These are phyloP conservation scores for Coremacera marginata DNA, from an alignment of 2,888 invertebrate genomes.

Conservation along the genomic window DNA sequence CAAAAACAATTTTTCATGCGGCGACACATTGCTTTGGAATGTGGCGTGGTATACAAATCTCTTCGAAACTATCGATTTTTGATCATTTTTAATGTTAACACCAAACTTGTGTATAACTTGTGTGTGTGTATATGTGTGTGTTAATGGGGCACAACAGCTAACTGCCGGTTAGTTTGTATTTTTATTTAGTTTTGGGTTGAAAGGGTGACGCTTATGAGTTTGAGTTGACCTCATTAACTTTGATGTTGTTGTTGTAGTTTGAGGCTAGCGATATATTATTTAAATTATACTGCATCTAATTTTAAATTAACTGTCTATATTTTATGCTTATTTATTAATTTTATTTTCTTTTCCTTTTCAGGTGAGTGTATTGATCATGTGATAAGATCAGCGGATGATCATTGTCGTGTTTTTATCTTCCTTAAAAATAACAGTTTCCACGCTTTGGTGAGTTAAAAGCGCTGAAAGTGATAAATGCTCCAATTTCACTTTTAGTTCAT, in stretches of 20 bases:
- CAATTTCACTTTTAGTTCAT: neutral
- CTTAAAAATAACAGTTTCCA: no score
- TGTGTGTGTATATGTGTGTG: neutral
- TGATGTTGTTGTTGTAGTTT: neutral
- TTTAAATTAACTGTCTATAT: neutral
- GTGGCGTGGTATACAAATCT: neutral
- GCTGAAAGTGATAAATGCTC: neutral
- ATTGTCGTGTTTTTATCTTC: neutral
- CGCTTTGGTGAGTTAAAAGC: neutral
- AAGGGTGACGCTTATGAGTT: neutral
- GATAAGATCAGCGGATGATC: neutral
- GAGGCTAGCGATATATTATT: neutral
- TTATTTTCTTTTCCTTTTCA: neutral
- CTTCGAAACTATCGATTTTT: neutral
- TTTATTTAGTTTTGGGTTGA: neutral
- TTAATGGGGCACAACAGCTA: neutral
- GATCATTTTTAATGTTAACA: slow-evolving; percentile 5
- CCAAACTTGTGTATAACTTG: neutral
- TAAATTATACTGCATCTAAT: neutral
- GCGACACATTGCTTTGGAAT: neutral
- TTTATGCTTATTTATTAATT: neutral
- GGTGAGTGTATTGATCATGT: neutral
- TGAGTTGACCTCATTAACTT: neutral
- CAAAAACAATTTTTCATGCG: no score
- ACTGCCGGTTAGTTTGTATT: no score